These are phyloP conservation scores for Magallana ariakensis DNA, from an alignment of 1,140 invertebrate genomes.

Conservation along the genomic window DNA sequence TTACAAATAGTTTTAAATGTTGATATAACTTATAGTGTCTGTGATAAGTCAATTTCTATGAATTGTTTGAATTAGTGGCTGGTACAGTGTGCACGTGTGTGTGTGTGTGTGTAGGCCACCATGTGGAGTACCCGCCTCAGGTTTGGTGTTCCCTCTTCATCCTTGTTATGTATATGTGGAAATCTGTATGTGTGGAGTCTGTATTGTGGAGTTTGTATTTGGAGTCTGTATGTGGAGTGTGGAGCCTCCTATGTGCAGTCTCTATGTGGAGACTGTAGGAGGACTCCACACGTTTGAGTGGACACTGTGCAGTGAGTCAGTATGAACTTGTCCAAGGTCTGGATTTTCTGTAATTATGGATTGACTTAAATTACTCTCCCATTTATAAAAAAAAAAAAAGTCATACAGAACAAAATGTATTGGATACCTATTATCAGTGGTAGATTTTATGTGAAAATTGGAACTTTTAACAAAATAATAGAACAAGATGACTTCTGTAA, in stretches of 20 bases:
- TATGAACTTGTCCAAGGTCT: background rate
- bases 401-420: no score
- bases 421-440: no score
- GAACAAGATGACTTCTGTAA: conserved; percentile 2
- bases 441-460: background rate
- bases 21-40: conserved; percentile 29
- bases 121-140: conserved; percentile 7
- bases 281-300: background rate
- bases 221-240: no score
- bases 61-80: conserved; percentile 9
- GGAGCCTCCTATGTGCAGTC: no score
- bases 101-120: background rate
- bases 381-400: no score
- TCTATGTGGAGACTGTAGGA: background rate
- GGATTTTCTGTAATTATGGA: background rate
- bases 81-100: background rate
- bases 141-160: conserved; percentile 6
- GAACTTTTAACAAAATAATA: conserved; percentile 13
- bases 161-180: background rate
- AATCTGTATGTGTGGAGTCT: background rate
- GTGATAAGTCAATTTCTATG: conserved; percentile 31
- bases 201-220: no score
- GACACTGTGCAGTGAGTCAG: background rate
- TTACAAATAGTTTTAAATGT: conserved; percentile 35
- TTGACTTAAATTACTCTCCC: no score